Conservation (phyloP, 2,797 vertebrate species). For the Sebastes vulpes region DNA sequence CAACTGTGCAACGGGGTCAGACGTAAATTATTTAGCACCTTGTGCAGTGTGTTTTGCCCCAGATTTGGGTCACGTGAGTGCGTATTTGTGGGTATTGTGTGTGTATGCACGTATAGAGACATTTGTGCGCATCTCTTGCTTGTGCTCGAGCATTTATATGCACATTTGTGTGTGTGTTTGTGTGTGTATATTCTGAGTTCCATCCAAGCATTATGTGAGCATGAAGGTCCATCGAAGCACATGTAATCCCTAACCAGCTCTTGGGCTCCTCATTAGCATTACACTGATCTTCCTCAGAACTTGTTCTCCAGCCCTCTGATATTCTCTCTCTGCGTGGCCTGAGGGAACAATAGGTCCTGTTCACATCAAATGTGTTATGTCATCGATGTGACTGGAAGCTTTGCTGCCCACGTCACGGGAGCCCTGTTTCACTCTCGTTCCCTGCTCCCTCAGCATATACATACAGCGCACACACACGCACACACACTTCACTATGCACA, state of each 20-base stretch:
- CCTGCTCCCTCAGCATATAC: constrained; percentile 30
- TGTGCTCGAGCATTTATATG: constrained; percentile 20
- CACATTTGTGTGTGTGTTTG: not conserved
- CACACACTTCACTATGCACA: constrained; percentile 27
- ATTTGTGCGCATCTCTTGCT: not conserved
- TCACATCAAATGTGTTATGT: constrained; percentile 71
- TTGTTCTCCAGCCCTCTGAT: constrained; percentile 60
- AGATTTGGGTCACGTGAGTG: constrained; percentile 67
- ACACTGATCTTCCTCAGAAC: constrained; percentile 66
- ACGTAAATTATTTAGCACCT: constrained; percentile 79
- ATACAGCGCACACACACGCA: not conserved
- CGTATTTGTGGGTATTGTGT: constrained; percentile 19
- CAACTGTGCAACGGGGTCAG: constrained; percentile 80
- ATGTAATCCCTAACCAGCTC: constrained; percentile 72
- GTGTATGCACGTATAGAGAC: not conserved
- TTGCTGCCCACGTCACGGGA: constrained; percentile 56
- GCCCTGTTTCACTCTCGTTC: constrained; percentile 41
- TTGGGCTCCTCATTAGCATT: constrained; percentile 71
- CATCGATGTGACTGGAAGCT: constrained; percentile 75
- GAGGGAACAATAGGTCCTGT: constrained; percentile 61
- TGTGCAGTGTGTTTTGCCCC: constrained; percentile 68
- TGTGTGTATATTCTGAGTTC: constrained; percentile 39
- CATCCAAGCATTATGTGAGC: constrained; percentile 68
- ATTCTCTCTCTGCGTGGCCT: constrained; percentile 36
- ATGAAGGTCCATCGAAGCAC: constrained; percentile 67